Evolutionary conservation across 2,888 invertebrate species (phyloP).

Genomic region (Lepidonotus clava): DNA sequence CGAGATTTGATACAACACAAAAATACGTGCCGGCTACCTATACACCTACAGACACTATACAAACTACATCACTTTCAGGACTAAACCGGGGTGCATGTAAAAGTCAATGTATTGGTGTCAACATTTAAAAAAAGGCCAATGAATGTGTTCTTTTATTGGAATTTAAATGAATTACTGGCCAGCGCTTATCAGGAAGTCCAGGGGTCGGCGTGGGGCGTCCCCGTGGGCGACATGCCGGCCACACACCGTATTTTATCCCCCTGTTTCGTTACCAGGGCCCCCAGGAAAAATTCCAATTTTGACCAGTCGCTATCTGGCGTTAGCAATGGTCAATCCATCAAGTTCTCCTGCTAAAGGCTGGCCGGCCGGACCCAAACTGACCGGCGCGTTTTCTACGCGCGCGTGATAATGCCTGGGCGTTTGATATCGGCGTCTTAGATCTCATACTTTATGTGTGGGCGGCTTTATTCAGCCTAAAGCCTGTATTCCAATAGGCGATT

Average conservation of each 20-base stretch:
- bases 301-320: constrained; percentile 19
- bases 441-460: not conserved
- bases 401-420: not conserved
- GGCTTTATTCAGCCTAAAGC: not conserved
- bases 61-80: no score
- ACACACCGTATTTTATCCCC: not conserved
- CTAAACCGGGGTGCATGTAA: no score
- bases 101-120: no score
- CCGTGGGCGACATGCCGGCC: not conserved
- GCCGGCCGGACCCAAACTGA: not conserved
- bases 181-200: constrained; percentile 7
- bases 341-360: not conserved
- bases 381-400: not conserved
- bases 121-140: constrained; percentile 28
- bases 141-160: not conserved
- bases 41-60: no score
- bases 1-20: no score
- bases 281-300: constrained; percentile 40
- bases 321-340: constrained; percentile 29
- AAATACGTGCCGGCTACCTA: no score
- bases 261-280: not conserved
- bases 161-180: constrained; percentile 20
- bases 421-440: not conserved
- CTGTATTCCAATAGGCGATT: no score
- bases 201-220: not conserved